phyloP scores from a whole-genome alignment of 2,797 vertebrate genomes.

The Rhyacichthys aspro region DNA sequence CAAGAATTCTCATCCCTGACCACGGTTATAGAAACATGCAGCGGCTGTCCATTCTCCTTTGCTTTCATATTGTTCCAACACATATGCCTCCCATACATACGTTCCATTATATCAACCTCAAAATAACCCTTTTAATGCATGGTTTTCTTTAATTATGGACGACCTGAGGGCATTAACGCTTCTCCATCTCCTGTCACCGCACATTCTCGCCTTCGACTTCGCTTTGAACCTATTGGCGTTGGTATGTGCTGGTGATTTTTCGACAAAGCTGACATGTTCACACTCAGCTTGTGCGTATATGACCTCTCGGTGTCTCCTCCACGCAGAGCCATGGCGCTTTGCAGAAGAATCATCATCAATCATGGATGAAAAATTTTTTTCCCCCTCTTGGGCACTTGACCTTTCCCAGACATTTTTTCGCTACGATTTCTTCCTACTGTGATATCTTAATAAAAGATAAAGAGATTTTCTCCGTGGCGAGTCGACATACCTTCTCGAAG shows the following conservation, averaged over 20 bases:
- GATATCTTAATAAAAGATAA: constrained; percentile 73
- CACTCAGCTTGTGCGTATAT: constrained; percentile 26
- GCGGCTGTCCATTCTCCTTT: too few species aligned
- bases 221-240: not conserved
- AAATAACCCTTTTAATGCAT: not conserved
- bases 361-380: constrained; percentile 58
- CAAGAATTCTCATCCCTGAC: too few species aligned
- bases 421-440: constrained; percentile 55
- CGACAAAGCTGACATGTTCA: constrained; percentile 28
- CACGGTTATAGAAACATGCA: too few species aligned
- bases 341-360: constrained; percentile 68
- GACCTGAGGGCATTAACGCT: not conserved
- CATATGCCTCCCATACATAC: too few species aligned
- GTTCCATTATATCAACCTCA: not conserved
- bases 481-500: constrained; percentile 39
- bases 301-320: constrained; percentile 56
- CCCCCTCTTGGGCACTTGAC: constrained; percentile 63
- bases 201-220: not conserved
- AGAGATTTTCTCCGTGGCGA: constrained; percentile 38
- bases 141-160: not conserved
- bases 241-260: constrained; percentile 21
- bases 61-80: too few species aligned
- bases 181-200: not conserved
- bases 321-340: constrained; percentile 47
- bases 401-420: constrained; percentile 58